These are phyloP conservation scores for Dicerorhinus sumatrensis DNA, from an alignment of 2,113 vertebrate species.

Conservation along the genomic window DNA sequence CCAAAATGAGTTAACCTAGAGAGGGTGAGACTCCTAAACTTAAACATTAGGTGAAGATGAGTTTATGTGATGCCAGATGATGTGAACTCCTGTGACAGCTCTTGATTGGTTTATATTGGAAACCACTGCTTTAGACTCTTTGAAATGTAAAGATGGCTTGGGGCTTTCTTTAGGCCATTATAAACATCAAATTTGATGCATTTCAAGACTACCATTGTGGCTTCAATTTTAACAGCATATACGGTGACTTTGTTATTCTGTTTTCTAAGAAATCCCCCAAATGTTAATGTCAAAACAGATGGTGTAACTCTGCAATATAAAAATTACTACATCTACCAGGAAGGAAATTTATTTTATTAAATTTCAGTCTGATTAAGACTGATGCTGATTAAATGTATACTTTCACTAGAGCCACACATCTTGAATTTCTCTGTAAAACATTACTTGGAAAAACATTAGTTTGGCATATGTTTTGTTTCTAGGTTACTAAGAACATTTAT, in stretches of 20 bases:
- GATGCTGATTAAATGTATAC: neutral
- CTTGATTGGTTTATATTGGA: constrained; percentile 52
- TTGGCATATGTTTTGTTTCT: neutral
- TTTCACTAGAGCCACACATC: neutral
- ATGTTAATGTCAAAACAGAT: constrained; percentile 65
- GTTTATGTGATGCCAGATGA: constrained; percentile 8
- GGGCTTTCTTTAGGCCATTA: constrained; percentile 54
- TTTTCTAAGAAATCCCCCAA: constrained; percentile 54
- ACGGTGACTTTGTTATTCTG: constrained; percentile 55
- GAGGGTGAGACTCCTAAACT: neutral
- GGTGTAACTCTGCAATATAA: constrained; percentile 48
- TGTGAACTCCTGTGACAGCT: neutral
- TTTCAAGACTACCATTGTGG: neutral
- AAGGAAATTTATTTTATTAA: constrained; percentile 58
- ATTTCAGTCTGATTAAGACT: constrained; percentile 23
- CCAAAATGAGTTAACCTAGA: neutral
- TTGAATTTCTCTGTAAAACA: constrained; percentile 37
- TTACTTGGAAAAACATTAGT: neutral
- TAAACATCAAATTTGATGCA: constrained; percentile 53
- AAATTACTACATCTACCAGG: neutral
- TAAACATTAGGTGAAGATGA: neutral
- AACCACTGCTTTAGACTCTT: neutral
- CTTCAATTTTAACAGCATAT: constrained; percentile 63
- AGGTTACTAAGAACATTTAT: neutral
- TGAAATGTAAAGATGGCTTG: neutral